Base-by-base conservation (phyloP, 2,113 vertebrate species). In the Microcebus tavaratra region DNA sequence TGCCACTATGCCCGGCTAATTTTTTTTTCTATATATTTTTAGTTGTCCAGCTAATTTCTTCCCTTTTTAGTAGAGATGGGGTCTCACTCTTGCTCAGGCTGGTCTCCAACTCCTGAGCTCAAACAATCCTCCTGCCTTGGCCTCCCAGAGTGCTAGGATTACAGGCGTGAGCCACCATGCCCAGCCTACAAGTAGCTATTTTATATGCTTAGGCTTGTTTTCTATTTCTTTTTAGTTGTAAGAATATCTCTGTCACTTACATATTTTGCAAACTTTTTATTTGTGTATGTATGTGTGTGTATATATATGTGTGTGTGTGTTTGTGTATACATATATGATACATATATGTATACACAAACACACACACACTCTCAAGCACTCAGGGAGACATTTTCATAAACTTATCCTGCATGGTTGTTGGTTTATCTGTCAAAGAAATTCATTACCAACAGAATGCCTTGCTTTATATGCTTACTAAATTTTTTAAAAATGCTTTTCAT, bases 341-440 rank as follows among this genome's bases (percentile, higher is more conserved):
- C 8, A 48, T 57, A 21, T 20, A 21, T 57, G 55, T 17, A 42
- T 39, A 48, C 17, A 68, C 25, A 29, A 31, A 75, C 59, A 61
- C 7, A 59, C 3, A 13, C 36, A 85, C 12, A 48, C 8, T 67
- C 31, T 57, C 7, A 76, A 70, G 53, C 68, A 42, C 88, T 67
- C 45, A 93, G 48, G 39, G 34, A 88, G n/a, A 25, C 14, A 85
- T 81, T 72, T 94, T 95, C 96, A 88, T 93, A 96, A 92, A 94
- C 90, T 94, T 86, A 29, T 55, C 39, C 53, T 86, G 72, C 61
- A n/a, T 84, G 90, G 83, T 83, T 90, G 79, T 95, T 95, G 78
- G 70, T 95, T 97, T 90, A 90, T 96, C 94, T 94, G 93, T 95
- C 97, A 97, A 89, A 83, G 96, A 97, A 96, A 97, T 97, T 97